Evolutionary conservation across 2,888 invertebrate species (phyloP).

Genomic region (Cantharis lateralis): DNA sequence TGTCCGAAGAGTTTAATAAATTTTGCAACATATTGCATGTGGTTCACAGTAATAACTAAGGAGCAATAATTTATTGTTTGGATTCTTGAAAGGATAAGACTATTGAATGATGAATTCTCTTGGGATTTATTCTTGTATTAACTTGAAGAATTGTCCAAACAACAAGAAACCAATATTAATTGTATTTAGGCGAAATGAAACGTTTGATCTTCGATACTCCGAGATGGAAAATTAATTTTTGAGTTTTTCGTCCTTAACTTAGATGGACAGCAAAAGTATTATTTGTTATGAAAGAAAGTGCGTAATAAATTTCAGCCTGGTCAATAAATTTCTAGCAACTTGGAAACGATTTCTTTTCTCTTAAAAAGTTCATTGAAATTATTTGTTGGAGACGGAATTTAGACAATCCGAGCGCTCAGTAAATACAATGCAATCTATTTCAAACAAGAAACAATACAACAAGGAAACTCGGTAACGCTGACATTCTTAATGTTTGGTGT

Average conservation of each 20-base stretch:
- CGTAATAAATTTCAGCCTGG: not conserved
- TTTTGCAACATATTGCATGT: not conserved
- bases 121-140: constrained; percentile 35
- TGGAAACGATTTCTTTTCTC: not conserved
- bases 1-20: not conserved
- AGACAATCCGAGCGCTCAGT: constrained; percentile 6
- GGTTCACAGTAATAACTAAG: not conserved
- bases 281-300: not conserved
- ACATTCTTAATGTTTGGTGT: constrained; percentile 18
- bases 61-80: constrained; percentile 35
- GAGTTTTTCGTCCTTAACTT: not conserved
- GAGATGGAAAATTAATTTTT: not conserved
- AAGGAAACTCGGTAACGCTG: constrained; percentile 12
- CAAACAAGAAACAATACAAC: constrained; percentile 20
- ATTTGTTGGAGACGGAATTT: constrained; percentile 1
- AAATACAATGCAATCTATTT: constrained; percentile 21
- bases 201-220: not conserved
- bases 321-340: not conserved
- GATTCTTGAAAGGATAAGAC: constrained; percentile 25
- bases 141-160: constrained; percentile 34
- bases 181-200: not conserved
- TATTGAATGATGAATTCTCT: constrained; percentile 40
- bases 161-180: constrained; percentile 18
- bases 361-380: not conserved
- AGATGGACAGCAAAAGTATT: not conserved